Evolutionary conservation across 2,888 invertebrate genomes (phyloP), one percentile per base, ranked within the genome.

Genomic region (Blomia tropicalis): DNA sequence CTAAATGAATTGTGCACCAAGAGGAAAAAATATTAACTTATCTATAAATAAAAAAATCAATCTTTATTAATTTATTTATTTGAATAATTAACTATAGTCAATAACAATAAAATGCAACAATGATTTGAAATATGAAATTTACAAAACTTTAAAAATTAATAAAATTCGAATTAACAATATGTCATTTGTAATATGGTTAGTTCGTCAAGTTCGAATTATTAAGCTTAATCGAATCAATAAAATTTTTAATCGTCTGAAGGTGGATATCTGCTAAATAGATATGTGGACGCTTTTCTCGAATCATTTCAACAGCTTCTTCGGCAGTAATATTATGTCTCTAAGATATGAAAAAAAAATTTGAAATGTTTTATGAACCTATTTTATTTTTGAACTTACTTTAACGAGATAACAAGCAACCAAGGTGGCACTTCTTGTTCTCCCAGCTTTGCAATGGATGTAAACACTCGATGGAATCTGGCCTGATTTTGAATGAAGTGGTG

Each of bases 331-430:
- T 81, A 73, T 85, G 82, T 76, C 82, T 83, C 90, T 91, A 11
- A 36, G 17, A 36, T n/a, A n/a, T n/a, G n/a, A 74, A 27, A 19
- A 77, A 67, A 66, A 66, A 64, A 68, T 22, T 47, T 11, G 27
- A 27, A 7, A 32, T 17, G 64, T 27, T 32, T 11, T 47, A 56
- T 17, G 14, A 17, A 14, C 27, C n/a, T 22, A 32, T 61, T 60
- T 63, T 25, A 19, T 27, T 11, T 11, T 11, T 27, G 19, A 11
- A 63, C 66, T 67, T 68, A 78, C 78, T 70, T 77, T 71, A 72
- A 98, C 95, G 43, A 99, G 80, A 75, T 98, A 98, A 75, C 95
- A 95, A 3, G 91, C 93, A 32, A 95, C 96, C 60, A 98, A 79
- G 0, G 95, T 96, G 19, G 96, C 93, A 77, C 95, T 95, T 60